Evolutionary conservation across 2,797 vertebrate species (phyloP), one percentile per base, ranked within the genome.

Genomic region (Scarus forsteni): DNA sequence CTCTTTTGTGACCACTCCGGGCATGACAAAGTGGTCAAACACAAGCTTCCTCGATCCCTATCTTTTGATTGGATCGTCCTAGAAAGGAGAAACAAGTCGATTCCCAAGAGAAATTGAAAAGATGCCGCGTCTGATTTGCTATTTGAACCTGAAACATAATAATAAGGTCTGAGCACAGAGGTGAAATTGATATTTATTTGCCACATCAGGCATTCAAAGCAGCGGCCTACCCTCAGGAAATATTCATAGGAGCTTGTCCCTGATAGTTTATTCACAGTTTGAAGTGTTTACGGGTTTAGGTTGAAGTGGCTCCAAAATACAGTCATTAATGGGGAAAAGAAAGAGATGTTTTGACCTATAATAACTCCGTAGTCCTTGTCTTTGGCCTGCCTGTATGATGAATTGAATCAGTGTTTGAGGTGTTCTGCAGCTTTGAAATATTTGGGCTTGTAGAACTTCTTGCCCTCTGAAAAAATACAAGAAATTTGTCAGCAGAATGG

Each of bases 31-130:
- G 46, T 64, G 50, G 72, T 71, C 52, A 58, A 54, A 45, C 1
- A 12, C 18, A 9, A 1, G 1, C 34, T 8, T 7, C 10, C n/a
- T 38, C 3, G 38, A 53, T 42, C 56, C 13, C 13, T 19, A 44
- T 66, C 62, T 68, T 70, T 65, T 66, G 70, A 84, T 63, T 71
- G 53, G 58, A 74, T 64, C 64, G 58, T 8, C 67, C 6, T 5
- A 45, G 18, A 57, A 3, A 62, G 7, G 1, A 34, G 54, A 52
- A 53, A 39, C 7, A 5, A 8, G 11, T 50, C 46, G 15, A 8
- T 12, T 27, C 52, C 36, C 5, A 54, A 19, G 66, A 18, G 42
- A 36, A 36, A 54, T 16, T 58, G 15, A 45, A 51, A 44, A 49
- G n/a, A 61, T 15, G 14, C 42, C 16, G 49, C 3, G 2, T 7